Evolutionary conservation across 2,888 invertebrate genomes (phyloP).

Genomic region (Patella depressa): DNA sequence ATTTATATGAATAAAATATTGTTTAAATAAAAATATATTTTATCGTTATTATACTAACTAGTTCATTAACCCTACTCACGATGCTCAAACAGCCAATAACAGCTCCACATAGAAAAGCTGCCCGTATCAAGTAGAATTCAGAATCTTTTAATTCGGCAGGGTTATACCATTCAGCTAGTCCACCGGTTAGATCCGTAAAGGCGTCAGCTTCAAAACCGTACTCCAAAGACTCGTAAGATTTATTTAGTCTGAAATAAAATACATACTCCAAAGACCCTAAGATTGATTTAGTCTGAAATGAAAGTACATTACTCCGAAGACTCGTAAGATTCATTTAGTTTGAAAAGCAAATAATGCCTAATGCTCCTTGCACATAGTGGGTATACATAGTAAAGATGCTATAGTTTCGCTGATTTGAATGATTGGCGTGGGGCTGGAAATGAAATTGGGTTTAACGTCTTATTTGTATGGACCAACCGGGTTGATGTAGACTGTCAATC

Average conservation of each 20-base stretch:
- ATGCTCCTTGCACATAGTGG: too few relatives aligned
- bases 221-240: conserved; percentile 57
- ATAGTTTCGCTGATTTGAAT: too few relatives aligned
- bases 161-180: conserved; percentile 61
- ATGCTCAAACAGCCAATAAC: conserved; percentile 61
- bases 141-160: conserved; percentile 53
- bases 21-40: too few relatives aligned
- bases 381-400: too few relatives aligned
- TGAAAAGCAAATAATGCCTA: too few relatives aligned
- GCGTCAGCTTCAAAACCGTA: conserved; percentile 62
- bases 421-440: too few relatives aligned
- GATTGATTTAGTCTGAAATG: conserved; percentile 30
- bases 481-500: too few relatives aligned
- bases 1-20: too few relatives aligned
- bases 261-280: background rate
- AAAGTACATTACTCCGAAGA: background rate
- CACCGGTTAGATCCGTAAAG: conserved; percentile 59
- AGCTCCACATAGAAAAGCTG: conserved; percentile 59
- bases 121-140: conserved; percentile 59
- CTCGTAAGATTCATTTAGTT: too few relatives aligned
- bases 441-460: too few relatives aligned
- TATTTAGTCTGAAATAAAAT: conserved; percentile 47
- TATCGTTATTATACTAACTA: too few relatives aligned
- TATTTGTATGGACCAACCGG: too few relatives aligned
- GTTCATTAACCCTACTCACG: conserved; percentile 32